phyloP scores from a whole-genome alignment of 2,797 vertebrate species.

The Rhincodon typus region DNA sequence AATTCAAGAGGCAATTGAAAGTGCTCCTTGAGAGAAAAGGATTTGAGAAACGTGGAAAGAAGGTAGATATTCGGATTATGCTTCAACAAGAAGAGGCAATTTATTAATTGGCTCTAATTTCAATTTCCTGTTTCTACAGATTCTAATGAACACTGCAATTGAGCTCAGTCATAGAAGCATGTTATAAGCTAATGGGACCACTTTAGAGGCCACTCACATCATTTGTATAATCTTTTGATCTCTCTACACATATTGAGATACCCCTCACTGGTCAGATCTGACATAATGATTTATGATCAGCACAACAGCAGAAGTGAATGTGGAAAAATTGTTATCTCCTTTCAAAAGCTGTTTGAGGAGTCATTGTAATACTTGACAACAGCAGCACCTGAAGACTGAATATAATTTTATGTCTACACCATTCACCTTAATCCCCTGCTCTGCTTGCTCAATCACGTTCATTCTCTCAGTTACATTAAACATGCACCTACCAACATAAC shows the following conservation, averaged over 20 bases:
- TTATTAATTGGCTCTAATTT: not conserved
- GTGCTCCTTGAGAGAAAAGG: not conserved
- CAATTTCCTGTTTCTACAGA: not conserved
- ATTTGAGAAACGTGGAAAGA: not conserved
- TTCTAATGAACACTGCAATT: not conserved
- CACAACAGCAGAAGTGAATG: not conserved
- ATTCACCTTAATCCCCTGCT: not conserved
- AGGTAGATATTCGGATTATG: not conserved
- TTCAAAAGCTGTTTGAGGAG: not conserved
- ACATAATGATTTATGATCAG: constrained; percentile 14
- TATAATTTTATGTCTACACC: not conserved
- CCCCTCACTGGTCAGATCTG: not conserved
- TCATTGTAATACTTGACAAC: constrained; percentile 1
- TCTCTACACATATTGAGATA: constrained; percentile 1
- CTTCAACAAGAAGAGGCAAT: not conserved
- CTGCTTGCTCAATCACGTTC: constrained; percentile 2
- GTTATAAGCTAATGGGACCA: not conserved
- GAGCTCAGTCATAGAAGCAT: not conserved
- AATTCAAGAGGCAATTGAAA: not conserved
- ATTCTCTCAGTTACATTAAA: not conserved
- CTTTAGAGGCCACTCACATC: not conserved
- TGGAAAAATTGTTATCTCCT: not conserved
- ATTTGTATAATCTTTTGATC: too few relatives aligned
- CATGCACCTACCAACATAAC: not conserved
- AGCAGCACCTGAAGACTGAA: not conserved